Base-by-base conservation (phyloP, 2,113 vertebrate species). In the Boleophthalmus pectinirostris region DNA sequence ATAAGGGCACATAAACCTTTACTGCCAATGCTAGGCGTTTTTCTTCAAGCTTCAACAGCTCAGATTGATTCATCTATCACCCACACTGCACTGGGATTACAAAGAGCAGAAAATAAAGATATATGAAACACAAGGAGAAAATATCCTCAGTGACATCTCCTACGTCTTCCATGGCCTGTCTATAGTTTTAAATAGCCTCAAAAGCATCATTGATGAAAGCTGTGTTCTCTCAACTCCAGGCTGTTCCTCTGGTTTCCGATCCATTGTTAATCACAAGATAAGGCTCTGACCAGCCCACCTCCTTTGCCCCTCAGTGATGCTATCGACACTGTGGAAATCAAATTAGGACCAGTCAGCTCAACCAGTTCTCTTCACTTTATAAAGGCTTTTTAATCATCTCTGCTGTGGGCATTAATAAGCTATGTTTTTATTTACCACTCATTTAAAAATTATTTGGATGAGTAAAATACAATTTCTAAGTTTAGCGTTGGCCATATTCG, bases 21-120 rank as follows among this genome's bases (percentile, higher is more conserved):
- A 80, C 29, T 82, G 68, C 3, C 57, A 63, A 43, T 63, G 43
- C 68, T 68, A 78, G 83, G 84, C 80, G 58, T 66, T 76, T 81
- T 70, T 79, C 11, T 35, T 70, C 79, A 35, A 61, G 64, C 70
- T 73, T 72, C 35, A 46, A 70, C 57, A 49, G 65, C 74, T 74
- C 18, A 46, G 72, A 70, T 35, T 21, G 69, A 85, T 67, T 74
- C 35, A 79, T 89, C 79, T 87, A 84, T 85, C 83, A 88, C 78
- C 74, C 11, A 46, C 60, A 68, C 79, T 65, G 75, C 80, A 80
- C 64, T 23, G 71, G 51, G 68, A 51, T 80, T 78, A 84, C 73
- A 80, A 87, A 85, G 58, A 68, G 68, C 82, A 81, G 60, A 68
- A 68, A 85, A 85, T 72, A 83, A 86, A 81, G 75, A 89, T 56